phyloP scores from a whole-genome alignment of 2,888 invertebrate genomes.

The Drosophila colorata region DNA sequence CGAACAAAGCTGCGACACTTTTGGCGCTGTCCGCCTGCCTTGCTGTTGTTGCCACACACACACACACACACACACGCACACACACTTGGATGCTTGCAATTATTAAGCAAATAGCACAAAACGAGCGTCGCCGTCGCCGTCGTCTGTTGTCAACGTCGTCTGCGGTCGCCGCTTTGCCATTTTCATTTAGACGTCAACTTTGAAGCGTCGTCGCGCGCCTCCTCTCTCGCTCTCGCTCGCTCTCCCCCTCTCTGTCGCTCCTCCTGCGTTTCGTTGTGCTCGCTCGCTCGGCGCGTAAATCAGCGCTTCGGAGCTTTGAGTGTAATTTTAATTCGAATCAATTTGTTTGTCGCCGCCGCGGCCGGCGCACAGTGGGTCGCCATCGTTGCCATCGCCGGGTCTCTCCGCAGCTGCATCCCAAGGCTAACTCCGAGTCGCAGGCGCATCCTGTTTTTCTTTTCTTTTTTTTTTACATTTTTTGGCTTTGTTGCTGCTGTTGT shows the following conservation, averaged over 20 bases:
- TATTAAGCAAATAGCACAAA: slow-evolving; percentile 44
- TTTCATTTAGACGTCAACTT: slow-evolving; percentile 69
- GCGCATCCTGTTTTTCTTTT: slow-evolving; percentile 4
- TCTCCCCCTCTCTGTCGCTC: not conserved
- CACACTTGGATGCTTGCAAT: slow-evolving; percentile 21
- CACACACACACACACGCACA: slow-evolving; percentile 1
- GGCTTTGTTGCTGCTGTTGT: slow-evolving; percentile 8
- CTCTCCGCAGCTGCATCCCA: slow-evolving; percentile 14
- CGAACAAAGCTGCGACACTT: slow-evolving; percentile 61
- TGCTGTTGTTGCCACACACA: slow-evolving; percentile 10
- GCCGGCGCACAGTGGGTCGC: slow-evolving; percentile 66
- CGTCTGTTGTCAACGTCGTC: slow-evolving; percentile 83
- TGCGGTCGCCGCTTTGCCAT: slow-evolving; percentile 85
- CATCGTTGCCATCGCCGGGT: slow-evolving; percentile 31
- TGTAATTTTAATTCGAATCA: slow-evolving; percentile 79
- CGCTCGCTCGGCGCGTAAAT: slow-evolving; percentile 52
- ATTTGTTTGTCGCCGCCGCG: slow-evolving; percentile 80
- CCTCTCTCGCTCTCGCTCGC: slow-evolving; percentile 4
- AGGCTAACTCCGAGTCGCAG: slow-evolving; percentile 2
- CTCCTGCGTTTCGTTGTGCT: not conserved
- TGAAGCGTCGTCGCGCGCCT: slow-evolving; percentile 49
- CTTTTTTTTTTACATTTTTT: too few species aligned
- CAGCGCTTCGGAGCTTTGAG: slow-evolving; percentile 55
- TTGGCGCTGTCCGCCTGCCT: not conserved
- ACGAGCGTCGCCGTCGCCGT: slow-evolving; percentile 13